Conservation (phyloP, 2,888 invertebrate species). For the Stegana nigrithorax region DNA sequence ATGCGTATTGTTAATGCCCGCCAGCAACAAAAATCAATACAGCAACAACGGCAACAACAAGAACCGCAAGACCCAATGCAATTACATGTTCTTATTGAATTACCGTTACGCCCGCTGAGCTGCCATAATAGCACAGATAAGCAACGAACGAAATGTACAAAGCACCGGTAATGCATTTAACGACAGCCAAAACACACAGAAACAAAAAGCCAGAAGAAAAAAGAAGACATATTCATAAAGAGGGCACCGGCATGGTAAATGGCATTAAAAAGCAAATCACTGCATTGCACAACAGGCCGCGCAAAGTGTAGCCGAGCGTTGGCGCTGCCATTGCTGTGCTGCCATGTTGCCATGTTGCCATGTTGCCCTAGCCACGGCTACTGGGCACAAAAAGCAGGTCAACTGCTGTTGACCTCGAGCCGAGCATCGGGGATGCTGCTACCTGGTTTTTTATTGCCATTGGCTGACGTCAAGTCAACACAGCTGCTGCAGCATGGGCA, state of each 20-base stretch:
- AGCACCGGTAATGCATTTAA: conserved; percentile 5
- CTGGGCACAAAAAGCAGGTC: conserved; percentile 1
- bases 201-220: too few relatives aligned
- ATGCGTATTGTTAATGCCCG: not conserved
- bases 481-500: not conserved
- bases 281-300: not conserved
- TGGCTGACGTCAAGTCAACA: too few relatives aligned
- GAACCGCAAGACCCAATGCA: not conserved
- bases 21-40: not conserved
- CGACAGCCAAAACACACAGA: too few relatives aligned
- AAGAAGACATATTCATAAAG: too few relatives aligned
- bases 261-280: not conserved
- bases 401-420: not conserved
- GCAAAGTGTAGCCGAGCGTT: too few relatives aligned
- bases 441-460: too few relatives aligned
- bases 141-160: not conserved
- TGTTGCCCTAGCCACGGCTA: too few relatives aligned
- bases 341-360: too few relatives aligned
- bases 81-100: conserved; percentile 9
- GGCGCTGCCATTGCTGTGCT: not conserved
- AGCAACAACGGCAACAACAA: not conserved
- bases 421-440: not conserved
- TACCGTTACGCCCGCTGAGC: conserved; percentile 1
- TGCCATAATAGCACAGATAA: not conserved
- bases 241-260: too few relatives aligned